Percentiles rank a stretch among this genome's conserved stretches.
Conservation (phyloP, 2,888 invertebrate species). For the Urechis unicinctus region DNA sequence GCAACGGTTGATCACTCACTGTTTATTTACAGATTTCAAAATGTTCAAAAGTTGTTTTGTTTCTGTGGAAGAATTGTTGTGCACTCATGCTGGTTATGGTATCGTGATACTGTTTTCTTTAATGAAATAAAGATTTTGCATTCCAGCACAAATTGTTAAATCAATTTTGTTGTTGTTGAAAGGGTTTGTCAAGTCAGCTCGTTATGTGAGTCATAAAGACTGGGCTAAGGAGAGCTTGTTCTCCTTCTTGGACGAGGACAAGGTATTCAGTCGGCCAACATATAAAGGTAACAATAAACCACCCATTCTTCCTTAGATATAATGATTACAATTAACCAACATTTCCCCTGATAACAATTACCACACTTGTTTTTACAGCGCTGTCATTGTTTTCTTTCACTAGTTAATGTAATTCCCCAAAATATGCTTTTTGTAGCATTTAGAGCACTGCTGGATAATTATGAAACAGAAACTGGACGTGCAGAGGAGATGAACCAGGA, state of each 20-base stretch:
- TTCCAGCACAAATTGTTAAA: too few relatives aligned
- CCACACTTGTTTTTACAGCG: not conserved
- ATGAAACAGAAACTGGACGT: constrained; percentile 37
- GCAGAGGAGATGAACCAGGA: constrained; percentile 40
- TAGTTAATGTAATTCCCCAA: not conserved
- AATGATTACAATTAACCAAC: too few relatives aligned
- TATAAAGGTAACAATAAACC: constrained; percentile 33
- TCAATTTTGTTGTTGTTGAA: too few relatives aligned
- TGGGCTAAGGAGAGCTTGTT: constrained; percentile 35
- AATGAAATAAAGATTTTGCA: too few relatives aligned
- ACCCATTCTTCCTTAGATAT: not conserved
- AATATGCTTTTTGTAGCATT: constrained; percentile 31
- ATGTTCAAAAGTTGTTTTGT: too few relatives aligned
- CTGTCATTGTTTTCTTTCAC: not conserved
- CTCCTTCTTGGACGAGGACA: constrained; percentile 40
- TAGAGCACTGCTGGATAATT: constrained; percentile 45
- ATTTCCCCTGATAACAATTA: too few relatives aligned
- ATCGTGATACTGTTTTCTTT: not conserved
- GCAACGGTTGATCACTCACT: too few relatives aligned
- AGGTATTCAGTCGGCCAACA: constrained; percentile 38
- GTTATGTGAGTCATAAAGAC: constrained; percentile 25
- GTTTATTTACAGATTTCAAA: too few relatives aligned
- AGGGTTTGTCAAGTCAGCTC: constrained; percentile 40
- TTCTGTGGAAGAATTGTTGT: not conserved
- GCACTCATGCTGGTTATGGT: not conserved